Base-by-base conservation (phyloP, 2,888 invertebrate genomes). In the Trachelus iudaicus region DNA sequence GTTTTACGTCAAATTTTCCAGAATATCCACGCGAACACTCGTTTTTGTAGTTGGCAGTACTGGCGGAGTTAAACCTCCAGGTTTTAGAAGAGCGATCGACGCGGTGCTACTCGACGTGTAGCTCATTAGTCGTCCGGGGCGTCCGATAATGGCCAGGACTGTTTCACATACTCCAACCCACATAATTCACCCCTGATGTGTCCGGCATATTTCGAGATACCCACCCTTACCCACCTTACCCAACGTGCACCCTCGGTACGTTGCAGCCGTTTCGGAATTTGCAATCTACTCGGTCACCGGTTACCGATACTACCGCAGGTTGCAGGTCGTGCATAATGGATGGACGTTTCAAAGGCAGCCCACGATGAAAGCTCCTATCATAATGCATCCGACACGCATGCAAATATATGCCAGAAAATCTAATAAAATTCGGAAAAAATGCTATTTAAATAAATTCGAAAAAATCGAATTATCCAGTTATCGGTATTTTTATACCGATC, bases 231-330 rank as follows among this genome's bases (percentile, higher is more conserved):
- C 79, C 81, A 75, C 78, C 37, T 77, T 40, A 23, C 9, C 68
- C 73, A 77, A 34, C 78, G 34, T 81, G 23, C 6, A 23, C 9
- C 56, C 56, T 56, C 23, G 23, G 23, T 4, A 73, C 69, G 68
- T 76, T 76, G 69, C 56, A 77, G 68, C 78, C 75, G 77, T 80
- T 81, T 79, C 73, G 79, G 81, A 80, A 83, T 81, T 81, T 75
- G 69, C 79, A 81, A 81, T 81, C 79, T 81, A 81, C 75, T 71
- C n/a, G 75, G 34, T 37, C 76, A 69, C 56, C 56, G 56, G 56
- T 56, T 56, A 23, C 56, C 56, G 23, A 56, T 23, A 23, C 56
- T 9, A 56, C 23, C 15, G 23, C 56, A 56, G 23, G 56, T 56
- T 9, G 15, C 56, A 56, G 56, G 23, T 23, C 56, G 56, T 56